Percentiles rank a stretch among this genome's conserved stretches.
phyloP scores from a whole-genome alignment of 2,113 vertebrate genomes.

The Argyrosomus japonicus region DNA sequence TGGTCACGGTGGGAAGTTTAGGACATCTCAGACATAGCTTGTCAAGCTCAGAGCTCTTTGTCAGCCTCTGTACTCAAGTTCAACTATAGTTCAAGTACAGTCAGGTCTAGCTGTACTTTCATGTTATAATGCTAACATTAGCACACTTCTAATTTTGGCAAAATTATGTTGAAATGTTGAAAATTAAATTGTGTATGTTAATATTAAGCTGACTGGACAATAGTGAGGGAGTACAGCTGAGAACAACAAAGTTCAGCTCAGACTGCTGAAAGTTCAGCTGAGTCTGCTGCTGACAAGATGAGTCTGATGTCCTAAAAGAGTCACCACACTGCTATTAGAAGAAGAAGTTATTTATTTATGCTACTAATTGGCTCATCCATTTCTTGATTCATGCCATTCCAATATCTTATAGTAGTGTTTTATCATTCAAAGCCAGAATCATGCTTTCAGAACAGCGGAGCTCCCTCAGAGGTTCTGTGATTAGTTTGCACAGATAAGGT shows the following conservation, averaged over 20 bases:
- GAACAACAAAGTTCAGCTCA: background rate
- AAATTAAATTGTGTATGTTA: background rate
- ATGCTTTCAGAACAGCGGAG: background rate
- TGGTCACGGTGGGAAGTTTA: background rate
- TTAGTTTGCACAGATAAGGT: background rate
- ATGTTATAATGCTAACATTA: background rate
- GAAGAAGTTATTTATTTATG: background rate
- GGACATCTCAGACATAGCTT: slow-evolving; percentile 5
- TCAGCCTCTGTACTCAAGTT: background rate
- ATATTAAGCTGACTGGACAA: background rate
- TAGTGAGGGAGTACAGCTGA: background rate
- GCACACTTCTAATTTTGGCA: background rate
- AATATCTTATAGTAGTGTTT: background rate
- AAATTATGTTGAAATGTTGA: no score
- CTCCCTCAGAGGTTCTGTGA: background rate
- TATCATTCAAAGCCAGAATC: background rate
- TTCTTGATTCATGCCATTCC: background rate
- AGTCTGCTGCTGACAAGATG: slow-evolving; percentile 6
- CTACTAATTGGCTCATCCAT: background rate
- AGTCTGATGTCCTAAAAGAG: slow-evolving; percentile 19
- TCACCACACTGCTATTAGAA: background rate
- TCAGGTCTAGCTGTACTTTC: background rate
- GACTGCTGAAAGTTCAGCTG: background rate
- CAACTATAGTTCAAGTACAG: background rate
- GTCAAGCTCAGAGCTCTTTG: slow-evolving; percentile 6